Base-by-base conservation (phyloP, 1,140 invertebrate species). In the Pseudomyrmex flavicornis region DNA sequence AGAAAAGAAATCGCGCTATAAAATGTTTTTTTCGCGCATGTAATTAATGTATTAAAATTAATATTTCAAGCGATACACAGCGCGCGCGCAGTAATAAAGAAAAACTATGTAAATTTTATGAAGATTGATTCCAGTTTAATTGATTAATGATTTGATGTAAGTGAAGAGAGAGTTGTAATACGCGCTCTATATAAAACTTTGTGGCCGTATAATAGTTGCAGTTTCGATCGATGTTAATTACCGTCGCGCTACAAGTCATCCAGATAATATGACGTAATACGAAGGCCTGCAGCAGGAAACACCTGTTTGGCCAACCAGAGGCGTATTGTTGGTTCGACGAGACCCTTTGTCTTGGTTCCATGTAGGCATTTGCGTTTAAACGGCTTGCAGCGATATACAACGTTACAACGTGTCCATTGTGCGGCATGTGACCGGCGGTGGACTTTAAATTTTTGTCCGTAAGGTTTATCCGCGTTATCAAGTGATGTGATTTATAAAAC, bases 391-490 rank as follows among this genome's bases (percentile, higher is more conserved):
- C 22, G 61, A 56, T 70, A 59, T 12, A 77, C 48, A 35, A 20
- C 68, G 26, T 5, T 59, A 46, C 68, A 66, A 84, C 80, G 74
- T 85, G 74, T 85, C 54, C 82, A 84, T 84, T 85, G 72, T 72
- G 52, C 3, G n/a, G 22, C 58, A 26, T 44, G 35, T 35, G 65
- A 54, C 62, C 65, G 80, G 69, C 48, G 74, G 22, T 65, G 61
- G 56, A 56, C 62, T 61, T 62, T 4, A 84, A 84, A 86, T 84
- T 84, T 22, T 84, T 22, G 12, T 17, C 35, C 68, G 58, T 20
- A 63, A 63, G 77, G 52, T 85, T 72, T 56, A 70, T 50, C 44
- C n/a, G 8, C 26, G 35, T 59, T 17, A 50, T 13, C n/a, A 63
- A 58, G 20, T 35, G 66, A 80, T 12, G 44, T 48, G 46, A 17